Evolutionary conservation across 1,140 invertebrate species (phyloP), one percentile per base, ranked within the genome.

Genomic region (Caenorhabditis inopinata): DNA sequence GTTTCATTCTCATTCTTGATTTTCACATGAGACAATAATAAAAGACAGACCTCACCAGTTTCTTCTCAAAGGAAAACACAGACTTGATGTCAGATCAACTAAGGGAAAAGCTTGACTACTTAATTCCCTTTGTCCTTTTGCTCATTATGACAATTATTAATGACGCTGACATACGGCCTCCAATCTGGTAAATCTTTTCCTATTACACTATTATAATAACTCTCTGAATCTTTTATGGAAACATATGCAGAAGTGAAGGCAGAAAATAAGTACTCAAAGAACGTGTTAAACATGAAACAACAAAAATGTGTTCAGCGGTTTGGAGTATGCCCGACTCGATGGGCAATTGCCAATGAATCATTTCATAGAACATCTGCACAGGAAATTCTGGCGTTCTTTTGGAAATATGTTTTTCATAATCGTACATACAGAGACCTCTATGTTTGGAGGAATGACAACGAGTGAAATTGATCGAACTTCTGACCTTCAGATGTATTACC

Each of bases 71-170:
- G 58, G 32, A 68, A 68, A 68, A 68, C 58, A 68, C 35, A 68
- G n/a, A 32, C 35, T 38, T 68, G 58, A 68, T 68, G 58, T 68
- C 23, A 42, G 6, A 14, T 42, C 14, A 7, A 14, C 38, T 42
- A 42, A 14, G 38, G 38, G 6, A 68, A 32, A 68, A 32, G n/a
- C n/a, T 35, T 68, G 32, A 35, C 23, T 68, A 42, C 1, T 42
- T 68, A 68, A 68, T 68, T 32, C 58, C 32, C 14, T 18, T 68
- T 68, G 58, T 38, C 58, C 16, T 68, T 42, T 68, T 68, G 58
- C 58, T 68, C 58, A 38, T 68, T 68, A 68, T 68, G 58, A 38
- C 58, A 68, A 68, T 68, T 38, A 68, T 42, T 68, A 68, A 68
- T 68, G 32, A 38, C 58, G 38, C 58, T 68, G 32, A 38, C 58